Base-by-base conservation (phyloP, 2,888 invertebrate species). In the Leptogaster cylindrica region DNA sequence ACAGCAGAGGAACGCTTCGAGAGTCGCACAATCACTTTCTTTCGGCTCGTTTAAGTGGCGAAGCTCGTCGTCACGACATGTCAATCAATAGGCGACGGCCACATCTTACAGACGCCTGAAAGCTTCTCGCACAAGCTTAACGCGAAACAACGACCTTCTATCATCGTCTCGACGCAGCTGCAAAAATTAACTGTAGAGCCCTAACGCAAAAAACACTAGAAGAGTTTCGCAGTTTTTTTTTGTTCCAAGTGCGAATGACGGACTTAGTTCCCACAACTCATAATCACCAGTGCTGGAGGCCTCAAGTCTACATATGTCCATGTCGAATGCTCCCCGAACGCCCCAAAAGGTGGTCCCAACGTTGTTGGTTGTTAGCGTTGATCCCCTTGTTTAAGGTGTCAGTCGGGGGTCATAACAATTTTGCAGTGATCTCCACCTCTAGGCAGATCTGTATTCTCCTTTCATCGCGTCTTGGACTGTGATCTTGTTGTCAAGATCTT, bases 31-130 rank as follows among this genome's bases (percentile, higher is more conserved):
- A 18, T 7, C 31, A 27, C n/a, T 6, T 25, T 48, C 23, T 27
- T 41, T n/a, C 14, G 16, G 55, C 36, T 20, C 36, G 27, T 18
- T 25, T 27, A 44, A 61, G 28, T 27, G 44, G 27, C n/a, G 36
- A 52, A 65, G 61, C 66, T 69, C 41, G 58, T 69, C 66, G 64
- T 69, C 69, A 69, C 68, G 68, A 68, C 44, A 61, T 65, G 68
- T 68, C 68, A 68, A 68, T 68, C 67, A 63, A 20, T 41, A 14
- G 55, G 39, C 41, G 33, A 33, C 20, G 50, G 50, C 33, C 50
- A 50, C 18, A 64, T 61, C 27, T 61, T 55, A 55, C 33, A 55
- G 55, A 55, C 36, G 36, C 61, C 27, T 44, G 64, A 64, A 48
- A 48, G 64, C 33, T 36, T 36, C 33, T 31, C 48, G 46, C 48